phyloP scores from a whole-genome alignment of 2,113 vertebrate species.

The Furnarius figulus region DNA sequence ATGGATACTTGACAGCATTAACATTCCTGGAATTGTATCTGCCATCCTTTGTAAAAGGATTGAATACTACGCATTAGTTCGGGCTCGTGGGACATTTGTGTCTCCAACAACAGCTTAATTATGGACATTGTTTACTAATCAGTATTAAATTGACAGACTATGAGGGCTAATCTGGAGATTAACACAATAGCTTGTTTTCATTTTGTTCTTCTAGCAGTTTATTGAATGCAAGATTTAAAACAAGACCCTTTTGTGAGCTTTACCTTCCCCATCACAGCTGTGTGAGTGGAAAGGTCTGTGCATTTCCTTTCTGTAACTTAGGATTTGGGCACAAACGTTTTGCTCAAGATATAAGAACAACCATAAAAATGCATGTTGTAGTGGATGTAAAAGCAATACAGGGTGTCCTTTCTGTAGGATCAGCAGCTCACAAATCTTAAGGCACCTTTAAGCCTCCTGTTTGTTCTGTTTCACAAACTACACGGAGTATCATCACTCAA shows the following conservation, averaged over 20 bases:
- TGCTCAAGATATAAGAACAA: neutral
- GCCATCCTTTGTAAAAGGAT: slow-evolving; percentile 76
- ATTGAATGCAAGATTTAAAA: slow-evolving; percentile 74
- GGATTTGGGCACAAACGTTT: neutral
- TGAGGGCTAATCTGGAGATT: slow-evolving; percentile 80
- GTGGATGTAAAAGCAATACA: neutral
- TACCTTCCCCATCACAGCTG: slow-evolving; percentile 59
- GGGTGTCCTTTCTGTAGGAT: neutral
- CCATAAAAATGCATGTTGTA: neutral
- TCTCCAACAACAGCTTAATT: slow-evolving; percentile 81
- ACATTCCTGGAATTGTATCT: slow-evolving; percentile 83
- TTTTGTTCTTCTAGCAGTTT: slow-evolving; percentile 74
- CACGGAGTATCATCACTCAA: slow-evolving; percentile 1
- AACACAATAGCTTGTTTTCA: slow-evolving; percentile 78
- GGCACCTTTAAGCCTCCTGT: slow-evolving; percentile 9
- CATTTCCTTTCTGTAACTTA: neutral
- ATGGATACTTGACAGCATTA: slow-evolving; percentile 79
- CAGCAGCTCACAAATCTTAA: slow-evolving; percentile 16
- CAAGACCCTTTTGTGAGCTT: slow-evolving; percentile 72
- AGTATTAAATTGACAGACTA: slow-evolving; percentile 78
- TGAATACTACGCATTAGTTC: slow-evolving; percentile 77
- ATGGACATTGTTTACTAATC: slow-evolving; percentile 83
- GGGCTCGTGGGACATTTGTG: slow-evolving; percentile 75
- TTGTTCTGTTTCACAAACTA: slow-evolving; percentile 9
- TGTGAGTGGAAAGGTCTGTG: neutral